A percentile compares a stretch with the other conserved stretches of the same genome.
Evolutionary conservation across 2,113 vertebrate species (phyloP).

Genomic region (Larimichthys crocea): DNA sequence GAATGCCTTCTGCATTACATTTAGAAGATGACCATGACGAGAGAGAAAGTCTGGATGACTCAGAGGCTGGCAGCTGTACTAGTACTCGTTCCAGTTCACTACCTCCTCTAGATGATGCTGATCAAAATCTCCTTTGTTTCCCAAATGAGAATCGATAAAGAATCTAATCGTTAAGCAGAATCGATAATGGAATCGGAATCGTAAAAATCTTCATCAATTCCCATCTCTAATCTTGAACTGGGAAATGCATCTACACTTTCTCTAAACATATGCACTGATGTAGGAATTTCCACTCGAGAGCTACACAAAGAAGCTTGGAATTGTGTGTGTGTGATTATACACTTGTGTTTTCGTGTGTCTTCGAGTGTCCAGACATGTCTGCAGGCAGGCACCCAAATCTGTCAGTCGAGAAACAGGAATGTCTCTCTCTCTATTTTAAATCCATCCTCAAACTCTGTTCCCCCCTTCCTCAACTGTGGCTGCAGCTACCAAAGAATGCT

Average conservation of each 20-base stretch:
- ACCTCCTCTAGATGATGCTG: too few relatives aligned
- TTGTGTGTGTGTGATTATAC: not conserved
- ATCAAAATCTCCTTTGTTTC: too few relatives aligned
- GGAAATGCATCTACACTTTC: not conserved
- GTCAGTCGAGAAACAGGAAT: conserved; percentile 41
- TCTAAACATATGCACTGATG: not conserved
- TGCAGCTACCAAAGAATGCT: not conserved
- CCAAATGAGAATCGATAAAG: too few relatives aligned
- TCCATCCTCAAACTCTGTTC: not conserved
- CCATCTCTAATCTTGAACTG: not conserved
- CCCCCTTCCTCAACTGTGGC: not conserved
- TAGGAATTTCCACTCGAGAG: conserved; percentile 1
- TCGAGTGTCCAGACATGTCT: conserved; percentile 26
- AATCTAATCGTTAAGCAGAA: too few relatives aligned
- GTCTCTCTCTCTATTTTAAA: conserved; percentile 14
- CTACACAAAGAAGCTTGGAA: not conserved
- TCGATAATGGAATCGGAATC: too few relatives aligned
- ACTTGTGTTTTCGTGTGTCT: not conserved
- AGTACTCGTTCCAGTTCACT: too few relatives aligned
- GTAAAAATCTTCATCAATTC: too few relatives aligned
- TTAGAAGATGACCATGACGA: too few relatives aligned
- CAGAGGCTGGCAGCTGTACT: too few relatives aligned
- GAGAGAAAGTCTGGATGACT: too few relatives aligned
- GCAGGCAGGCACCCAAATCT: conserved; percentile 16
- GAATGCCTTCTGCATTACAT: too few relatives aligned